Evolutionary conservation across 2,797 vertebrate species (phyloP).

Genomic region (Parambassis ranga): DNA sequence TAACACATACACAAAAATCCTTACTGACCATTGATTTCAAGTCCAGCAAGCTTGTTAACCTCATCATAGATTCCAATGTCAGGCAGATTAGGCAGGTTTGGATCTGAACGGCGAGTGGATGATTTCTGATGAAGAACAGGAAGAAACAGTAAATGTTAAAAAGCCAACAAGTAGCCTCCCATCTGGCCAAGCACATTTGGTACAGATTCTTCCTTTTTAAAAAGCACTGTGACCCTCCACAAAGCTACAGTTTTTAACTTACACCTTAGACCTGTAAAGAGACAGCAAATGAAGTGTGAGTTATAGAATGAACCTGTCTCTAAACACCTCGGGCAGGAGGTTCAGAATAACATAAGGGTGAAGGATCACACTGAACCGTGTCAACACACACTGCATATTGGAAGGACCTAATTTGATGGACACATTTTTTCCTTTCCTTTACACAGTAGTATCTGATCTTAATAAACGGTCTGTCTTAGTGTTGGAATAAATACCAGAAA

Average conservation of each 20-base stretch:
- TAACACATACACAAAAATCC: not conserved
- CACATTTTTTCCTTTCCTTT: too few relatives aligned
- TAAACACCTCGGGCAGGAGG: constrained; percentile 33
- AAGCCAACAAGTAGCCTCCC: not conserved
- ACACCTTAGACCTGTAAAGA: not conserved
- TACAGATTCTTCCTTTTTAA: not conserved
- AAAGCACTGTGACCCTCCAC: not conserved
- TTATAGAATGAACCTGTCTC: constrained; percentile 2
- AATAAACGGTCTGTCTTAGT: not conserved
- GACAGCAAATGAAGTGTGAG: not conserved
- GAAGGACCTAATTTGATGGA: too few relatives aligned
- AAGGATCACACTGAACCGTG: not conserved
- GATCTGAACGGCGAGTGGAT: constrained; percentile 85
- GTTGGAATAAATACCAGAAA: not conserved
- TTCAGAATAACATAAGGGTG: constrained; percentile 28
- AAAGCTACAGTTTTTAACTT: not conserved
- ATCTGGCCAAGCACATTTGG: not conserved
- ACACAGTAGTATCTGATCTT: too few relatives aligned
- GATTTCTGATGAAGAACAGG: constrained; percentile 74
- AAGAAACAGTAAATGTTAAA: constrained; percentile 11
- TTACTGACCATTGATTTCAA: constrained; percentile 71
- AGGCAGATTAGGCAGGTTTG: constrained; percentile 63
- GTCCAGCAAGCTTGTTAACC: constrained; percentile 82
- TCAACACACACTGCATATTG: not conserved
- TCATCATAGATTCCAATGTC: constrained; percentile 90